A percentile compares a stretch with the other conserved stretches of the same genome.
These are phyloP conservation scores for Neria commutata DNA, from an alignment of 2,888 invertebrate species.

Conservation along the genomic window DNA sequence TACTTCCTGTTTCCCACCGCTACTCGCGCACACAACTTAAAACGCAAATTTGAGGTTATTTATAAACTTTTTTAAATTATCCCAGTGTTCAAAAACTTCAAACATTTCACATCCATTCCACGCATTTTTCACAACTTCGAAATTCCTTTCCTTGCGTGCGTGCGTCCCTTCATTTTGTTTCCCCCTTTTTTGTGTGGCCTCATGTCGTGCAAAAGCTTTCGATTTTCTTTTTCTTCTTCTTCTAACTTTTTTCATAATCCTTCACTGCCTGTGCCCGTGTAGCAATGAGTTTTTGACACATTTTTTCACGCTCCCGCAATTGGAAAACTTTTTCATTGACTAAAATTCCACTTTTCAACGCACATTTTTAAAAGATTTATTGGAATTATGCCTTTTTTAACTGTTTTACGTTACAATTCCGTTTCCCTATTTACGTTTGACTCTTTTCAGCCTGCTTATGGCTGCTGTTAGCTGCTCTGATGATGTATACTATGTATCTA, in stretches of 20 bases:
- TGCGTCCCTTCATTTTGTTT: conserved; percentile 11
- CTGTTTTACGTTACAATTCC: conserved; percentile 4
- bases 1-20: conserved; percentile 40
- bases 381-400: conserved; percentile 13
- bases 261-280: too few species aligned
- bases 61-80: neutral
- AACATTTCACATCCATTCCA: neutral
- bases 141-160: neutral
- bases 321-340: too few species aligned
- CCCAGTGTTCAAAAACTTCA: neutral
- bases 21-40: too few species aligned
- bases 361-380: conserved; percentile 10
- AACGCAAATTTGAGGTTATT: too few species aligned
- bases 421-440: neutral
- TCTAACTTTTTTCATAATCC: too few species aligned
- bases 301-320: too few species aligned
- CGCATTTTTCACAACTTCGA: neutral
- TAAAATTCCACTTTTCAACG: too few species aligned
- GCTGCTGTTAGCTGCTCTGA: conserved; percentile 1
- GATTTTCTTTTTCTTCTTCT: too few species aligned
- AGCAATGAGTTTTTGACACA: too few species aligned
- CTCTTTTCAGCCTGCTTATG: neutral
- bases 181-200: too few species aligned
- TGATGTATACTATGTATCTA: neutral
- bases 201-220: too few species aligned